Evolutionary conservation across 2,888 invertebrate species (phyloP), one percentile per base, ranked within the genome.

Genomic region (Agonopterix alstromeriana): DNA sequence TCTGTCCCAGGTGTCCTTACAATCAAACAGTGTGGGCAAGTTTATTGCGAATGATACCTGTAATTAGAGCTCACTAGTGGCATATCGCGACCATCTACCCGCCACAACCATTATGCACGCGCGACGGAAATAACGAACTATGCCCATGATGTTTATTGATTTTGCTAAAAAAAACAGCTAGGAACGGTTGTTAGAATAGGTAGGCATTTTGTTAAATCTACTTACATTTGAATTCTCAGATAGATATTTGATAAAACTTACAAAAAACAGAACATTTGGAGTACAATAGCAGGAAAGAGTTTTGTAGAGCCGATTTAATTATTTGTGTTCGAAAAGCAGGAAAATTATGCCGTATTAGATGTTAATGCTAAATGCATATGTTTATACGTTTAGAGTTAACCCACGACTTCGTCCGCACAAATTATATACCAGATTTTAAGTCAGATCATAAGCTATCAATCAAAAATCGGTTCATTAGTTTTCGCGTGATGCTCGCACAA

Each of bases 31-130:
- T 58, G 58, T 60, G 58, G 69, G 73, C 76, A 60, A 76, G 78
- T 79, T 81, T 80, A 82, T 80, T 81, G 82, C 79, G 63, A 85
- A 77, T 79, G 87, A 87, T 83, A 87, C 82, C 82, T 71, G 82
- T 85, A 85, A 88, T 88, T 87, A 85, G 59, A 59, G 65, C 56
- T 57, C 59, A 55, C 63, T 63, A 57, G 59, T 53, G 53, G 52
- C 58, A 55, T 84, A 86, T 86, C 85, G 68, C 60, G 72, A 61
- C 73, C 73, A 86, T 86, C 85, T 82, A 74, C 77, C 75, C 72
- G 72, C 74, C 73, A 68, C 61, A 52, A 51, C 57, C 61, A 66
- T 73, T 73, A 66, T 66, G 65, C 72, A 67, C 69, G 70, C 67
- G 67, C 75, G 69, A 73, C 75, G 77, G 79, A 80, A 76, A 77